Conservation (phyloP, 1,140 invertebrate species). For the Apolygus lucorum region DNA sequence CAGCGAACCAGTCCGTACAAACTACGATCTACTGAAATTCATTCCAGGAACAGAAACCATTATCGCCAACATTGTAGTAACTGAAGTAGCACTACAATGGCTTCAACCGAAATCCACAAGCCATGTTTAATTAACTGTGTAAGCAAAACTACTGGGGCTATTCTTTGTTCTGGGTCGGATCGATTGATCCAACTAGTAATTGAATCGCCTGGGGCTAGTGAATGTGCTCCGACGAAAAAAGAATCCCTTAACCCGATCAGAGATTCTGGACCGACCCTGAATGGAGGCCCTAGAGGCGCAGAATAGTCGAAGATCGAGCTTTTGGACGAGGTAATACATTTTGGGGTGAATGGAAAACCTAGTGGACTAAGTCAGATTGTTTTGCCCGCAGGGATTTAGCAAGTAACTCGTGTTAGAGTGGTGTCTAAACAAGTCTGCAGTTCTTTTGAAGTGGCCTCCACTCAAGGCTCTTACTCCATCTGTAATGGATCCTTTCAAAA, state of each 20-base stretch:
- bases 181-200: no score
- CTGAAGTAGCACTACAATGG: no score
- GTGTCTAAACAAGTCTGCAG: constrained; percentile 13
- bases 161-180: no score
- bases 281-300: neutral
- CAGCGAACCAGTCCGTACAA: no score
- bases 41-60: no score
- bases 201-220: no score
- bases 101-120: no score
- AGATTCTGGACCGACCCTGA: neutral
- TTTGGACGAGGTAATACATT: neutral
- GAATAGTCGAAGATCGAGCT: neutral
- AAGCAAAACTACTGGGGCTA: no score
- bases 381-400: constrained; percentile 11
- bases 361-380: constrained; percentile 3
- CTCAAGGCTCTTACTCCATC: constrained; percentile 15
- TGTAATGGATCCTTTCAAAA: constrained; percentile 16
- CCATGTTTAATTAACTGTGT: no score
- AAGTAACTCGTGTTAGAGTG: constrained; percentile 9
- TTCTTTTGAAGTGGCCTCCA: constrained; percentile 5
- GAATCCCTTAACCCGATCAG: neutral
- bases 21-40: no score
- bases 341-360: neutral
- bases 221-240: no score
- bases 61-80: no score